Conservation (phyloP, 2,797 vertebrate genomes). For the Dromococcyx pavoninus region DNA sequence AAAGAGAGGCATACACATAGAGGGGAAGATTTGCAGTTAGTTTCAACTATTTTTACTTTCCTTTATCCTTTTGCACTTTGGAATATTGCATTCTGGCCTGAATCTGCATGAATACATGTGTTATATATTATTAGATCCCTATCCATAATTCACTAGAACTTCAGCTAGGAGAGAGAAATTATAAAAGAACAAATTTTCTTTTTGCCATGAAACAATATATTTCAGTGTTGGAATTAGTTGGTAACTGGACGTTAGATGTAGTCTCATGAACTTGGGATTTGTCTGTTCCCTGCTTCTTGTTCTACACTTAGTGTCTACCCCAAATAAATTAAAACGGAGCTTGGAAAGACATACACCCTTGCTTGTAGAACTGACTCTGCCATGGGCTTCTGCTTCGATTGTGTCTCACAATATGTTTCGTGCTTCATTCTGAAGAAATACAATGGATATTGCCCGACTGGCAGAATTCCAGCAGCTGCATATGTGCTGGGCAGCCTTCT, state of each 20-base stretch:
- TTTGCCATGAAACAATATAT: background rate
- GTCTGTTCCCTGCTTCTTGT: background rate
- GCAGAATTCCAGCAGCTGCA: slow-evolving; percentile 44
- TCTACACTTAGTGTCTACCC: background rate
- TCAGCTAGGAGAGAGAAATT: background rate
- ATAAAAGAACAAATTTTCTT: background rate
- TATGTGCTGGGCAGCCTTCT: slow-evolving; percentile 36
- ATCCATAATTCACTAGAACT: background rate
- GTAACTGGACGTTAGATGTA: background rate
- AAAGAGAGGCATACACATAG: background rate
- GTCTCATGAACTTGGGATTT: background rate
- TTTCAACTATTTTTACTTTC: background rate
- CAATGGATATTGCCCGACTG: slow-evolving; percentile 17
- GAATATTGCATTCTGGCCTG: background rate
- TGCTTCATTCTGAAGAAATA: slow-evolving; percentile 1
- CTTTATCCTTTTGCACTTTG: background rate
- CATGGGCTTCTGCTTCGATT: background rate
- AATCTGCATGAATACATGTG: background rate
- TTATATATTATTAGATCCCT: background rate
- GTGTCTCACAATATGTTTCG: background rate
- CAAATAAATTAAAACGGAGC: background rate
- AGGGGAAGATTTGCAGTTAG: background rate
- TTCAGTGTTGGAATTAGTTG: background rate
- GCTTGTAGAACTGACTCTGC: background rate
- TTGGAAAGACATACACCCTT: background rate